Conservation (phyloP, 2,888 invertebrate genomes). For the Caenorhabditis sinica region DNA sequence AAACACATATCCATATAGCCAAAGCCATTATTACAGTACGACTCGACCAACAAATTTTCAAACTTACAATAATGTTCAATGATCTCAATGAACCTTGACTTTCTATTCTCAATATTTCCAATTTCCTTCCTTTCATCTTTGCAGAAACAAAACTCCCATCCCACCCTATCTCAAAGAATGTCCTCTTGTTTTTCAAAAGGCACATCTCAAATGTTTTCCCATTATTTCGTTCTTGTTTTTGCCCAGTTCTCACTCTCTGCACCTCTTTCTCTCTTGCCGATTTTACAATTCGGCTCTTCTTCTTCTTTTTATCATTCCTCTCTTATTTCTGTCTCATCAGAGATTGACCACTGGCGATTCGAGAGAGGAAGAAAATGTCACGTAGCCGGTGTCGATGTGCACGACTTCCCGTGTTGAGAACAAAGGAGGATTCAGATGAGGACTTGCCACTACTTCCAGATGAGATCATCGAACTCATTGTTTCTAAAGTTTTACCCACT, state of each 20-base stretch:
- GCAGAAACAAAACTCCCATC: not conserved
- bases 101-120: not conserved
- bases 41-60: too few species aligned
- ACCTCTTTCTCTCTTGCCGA: not conserved
- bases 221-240: conserved; percentile 15
- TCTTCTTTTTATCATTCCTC: not conserved
- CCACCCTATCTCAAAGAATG: not conserved
- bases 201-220: not conserved
- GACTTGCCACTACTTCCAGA: conserved; percentile 55
- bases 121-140: not conserved
- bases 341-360: not conserved
- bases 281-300: conserved; percentile 16
- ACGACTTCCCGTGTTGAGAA: conserved; percentile 27
- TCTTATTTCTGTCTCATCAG: conserved; percentile 15
- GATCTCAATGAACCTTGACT: not conserved
- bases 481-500: conserved; percentile 43
- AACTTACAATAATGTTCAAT: not conserved
- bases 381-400: conserved; percentile 47
- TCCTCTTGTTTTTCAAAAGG: conserved; percentile 1
- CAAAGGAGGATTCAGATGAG: not conserved
- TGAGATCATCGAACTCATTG: conserved; percentile 58
- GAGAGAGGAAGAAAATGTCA: conserved; percentile 49
- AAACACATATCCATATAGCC: too few species aligned
- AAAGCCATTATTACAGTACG: too few species aligned
- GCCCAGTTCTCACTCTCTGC: not conserved